Conservation (phyloP, 2,888 invertebrate species). For the Tubulanus polymorphus region DNA sequence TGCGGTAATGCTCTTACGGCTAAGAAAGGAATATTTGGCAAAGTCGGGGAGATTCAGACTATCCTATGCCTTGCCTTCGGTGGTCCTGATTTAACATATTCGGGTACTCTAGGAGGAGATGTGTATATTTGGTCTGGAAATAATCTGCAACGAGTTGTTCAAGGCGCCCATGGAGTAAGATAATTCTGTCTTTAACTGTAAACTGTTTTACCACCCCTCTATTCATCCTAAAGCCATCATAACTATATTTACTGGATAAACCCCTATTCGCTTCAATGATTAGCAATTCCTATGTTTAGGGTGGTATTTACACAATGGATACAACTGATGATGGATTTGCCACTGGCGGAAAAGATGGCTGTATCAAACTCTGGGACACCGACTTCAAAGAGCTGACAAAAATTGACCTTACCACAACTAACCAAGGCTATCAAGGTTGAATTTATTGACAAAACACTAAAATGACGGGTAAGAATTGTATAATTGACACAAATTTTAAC, state of each 20-base stretch:
- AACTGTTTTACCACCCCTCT: too few relatives aligned
- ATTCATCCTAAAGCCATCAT: too few relatives aligned
- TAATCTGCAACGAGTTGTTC: constrained; percentile 42
- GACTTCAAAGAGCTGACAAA: constrained; percentile 44
- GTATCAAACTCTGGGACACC: constrained; percentile 45
- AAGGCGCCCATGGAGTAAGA: constrained; percentile 50
- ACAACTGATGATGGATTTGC: constrained; percentile 45
- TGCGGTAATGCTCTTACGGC: constrained; percentile 51
- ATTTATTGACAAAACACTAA: not conserved
- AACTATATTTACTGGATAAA: too few relatives aligned
- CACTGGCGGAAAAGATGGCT: constrained; percentile 51
- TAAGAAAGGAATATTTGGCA: constrained; percentile 52
- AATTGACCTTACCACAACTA: constrained; percentile 39
- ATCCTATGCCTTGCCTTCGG: constrained; percentile 49
- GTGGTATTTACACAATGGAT: constrained; percentile 44
- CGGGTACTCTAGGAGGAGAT: constrained; percentile 54
- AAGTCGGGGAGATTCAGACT: constrained; percentile 52
- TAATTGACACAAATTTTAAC: too few relatives aligned
- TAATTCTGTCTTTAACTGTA: not conserved
- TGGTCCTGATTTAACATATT: constrained; percentile 41
- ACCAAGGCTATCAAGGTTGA: constrained; percentile 48
- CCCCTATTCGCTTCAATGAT: too few relatives aligned
- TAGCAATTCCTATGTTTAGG: constrained; percentile 27
- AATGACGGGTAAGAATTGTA: not conserved
- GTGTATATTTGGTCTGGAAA: constrained; percentile 52